phyloP scores from a whole-genome alignment of 2,797 vertebrate genomes.

The Onychomys torridus region DNA sequence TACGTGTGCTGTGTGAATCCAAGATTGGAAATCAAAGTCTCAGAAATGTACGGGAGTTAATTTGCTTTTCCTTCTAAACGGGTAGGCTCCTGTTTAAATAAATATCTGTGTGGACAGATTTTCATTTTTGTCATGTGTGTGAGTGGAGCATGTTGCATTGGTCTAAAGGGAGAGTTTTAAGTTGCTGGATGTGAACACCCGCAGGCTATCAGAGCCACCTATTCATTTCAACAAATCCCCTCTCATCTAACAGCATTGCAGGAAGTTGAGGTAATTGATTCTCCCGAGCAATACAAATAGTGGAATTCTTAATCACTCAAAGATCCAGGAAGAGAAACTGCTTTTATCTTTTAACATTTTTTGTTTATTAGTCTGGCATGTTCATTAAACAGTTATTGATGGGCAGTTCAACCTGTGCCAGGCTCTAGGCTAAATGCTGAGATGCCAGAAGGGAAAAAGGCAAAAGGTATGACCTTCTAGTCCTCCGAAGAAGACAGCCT shows the following conservation, averaged over 20 bases:
- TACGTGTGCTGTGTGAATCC: fast-evolving
- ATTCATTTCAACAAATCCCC: neutral
- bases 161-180: slow-evolving; percentile 16
- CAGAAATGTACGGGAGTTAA: neutral
- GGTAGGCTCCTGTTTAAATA: slow-evolving; percentile 36
- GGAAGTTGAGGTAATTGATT: slow-evolving; percentile 55
- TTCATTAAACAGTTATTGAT: slow-evolving; percentile 70
- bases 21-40: neutral
- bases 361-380: slow-evolving; percentile 48
- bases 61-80: slow-evolving; percentile 2
- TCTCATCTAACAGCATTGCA: neutral
- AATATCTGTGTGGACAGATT: neutral
- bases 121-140: neutral
- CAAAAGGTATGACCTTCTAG: neutral
- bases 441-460: neutral
- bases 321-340: slow-evolving; percentile 50
- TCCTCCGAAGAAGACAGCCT: neutral
- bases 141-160: neutral
- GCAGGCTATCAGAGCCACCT: neutral
- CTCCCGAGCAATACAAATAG: neutral
- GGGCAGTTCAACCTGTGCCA: neutral
- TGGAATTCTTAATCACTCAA: slow-evolving; percentile 54
- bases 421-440: slow-evolving; percentile 52
- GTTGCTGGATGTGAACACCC: neutral
- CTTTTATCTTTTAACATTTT: slow-evolving; percentile 34